Conservation (phyloP, 2,113 vertebrate genomes). For the Haemorhous mexicanus region DNA sequence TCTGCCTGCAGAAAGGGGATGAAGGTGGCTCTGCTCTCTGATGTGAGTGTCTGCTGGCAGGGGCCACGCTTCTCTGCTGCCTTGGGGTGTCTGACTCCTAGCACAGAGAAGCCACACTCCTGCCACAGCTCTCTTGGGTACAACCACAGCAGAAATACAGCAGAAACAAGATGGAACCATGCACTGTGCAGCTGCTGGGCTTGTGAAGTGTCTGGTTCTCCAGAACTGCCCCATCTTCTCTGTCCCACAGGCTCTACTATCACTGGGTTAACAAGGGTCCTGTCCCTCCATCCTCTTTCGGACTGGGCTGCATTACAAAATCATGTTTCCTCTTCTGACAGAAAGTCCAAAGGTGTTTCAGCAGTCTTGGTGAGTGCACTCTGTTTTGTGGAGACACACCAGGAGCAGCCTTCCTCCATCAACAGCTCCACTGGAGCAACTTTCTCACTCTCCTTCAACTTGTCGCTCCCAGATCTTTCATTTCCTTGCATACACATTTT, state of each 20-base stretch:
- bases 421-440: background rate
- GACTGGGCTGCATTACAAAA: background rate
- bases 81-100: background rate
- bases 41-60: rapidly evolving
- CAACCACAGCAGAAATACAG: background rate
- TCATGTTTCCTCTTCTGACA: background rate
- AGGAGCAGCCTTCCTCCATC: background rate
- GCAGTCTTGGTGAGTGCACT: rapidly evolving
- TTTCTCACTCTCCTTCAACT: background rate
- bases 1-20: background rate
- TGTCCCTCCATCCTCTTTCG: background rate
- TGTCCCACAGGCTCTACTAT: background rate
- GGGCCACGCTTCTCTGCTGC: rapidly evolving
- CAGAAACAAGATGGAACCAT: background rate
- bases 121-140: background rate
- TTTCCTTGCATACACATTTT: background rate
- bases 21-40: background rate
- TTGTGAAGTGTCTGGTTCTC: background rate
- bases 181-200: background rate
- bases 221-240: background rate
- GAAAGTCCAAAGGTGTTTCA: background rate
- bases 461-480: background rate
- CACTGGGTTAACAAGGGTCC: background rate
- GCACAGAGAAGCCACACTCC: background rate
- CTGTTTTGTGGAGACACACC: background rate